Evolutionary conservation across 2,797 vertebrate genomes (phyloP).

Genomic region (Otus scops): DNA sequence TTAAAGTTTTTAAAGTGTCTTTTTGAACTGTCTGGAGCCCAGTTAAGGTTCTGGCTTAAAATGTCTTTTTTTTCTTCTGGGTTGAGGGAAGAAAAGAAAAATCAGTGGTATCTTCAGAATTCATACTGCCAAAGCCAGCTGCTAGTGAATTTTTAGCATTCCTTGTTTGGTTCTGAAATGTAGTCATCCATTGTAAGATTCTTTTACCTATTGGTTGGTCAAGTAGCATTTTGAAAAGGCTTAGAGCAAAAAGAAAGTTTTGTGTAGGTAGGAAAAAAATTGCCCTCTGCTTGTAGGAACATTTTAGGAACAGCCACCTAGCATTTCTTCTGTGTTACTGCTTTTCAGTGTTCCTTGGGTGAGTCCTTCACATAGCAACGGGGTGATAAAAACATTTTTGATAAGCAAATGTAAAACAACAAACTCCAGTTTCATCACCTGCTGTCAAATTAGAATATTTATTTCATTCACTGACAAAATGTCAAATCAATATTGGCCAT

Average conservation of each 20-base stretch:
- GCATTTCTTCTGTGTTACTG: background rate
- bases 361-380: background rate
- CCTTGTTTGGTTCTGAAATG: background rate
- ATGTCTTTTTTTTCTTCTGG: background rate
- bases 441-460: background rate
- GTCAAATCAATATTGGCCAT: background rate
- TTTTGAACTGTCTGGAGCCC: background rate
- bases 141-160: background rate
- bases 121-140: background rate
- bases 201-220: background rate
- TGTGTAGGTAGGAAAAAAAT: background rate
- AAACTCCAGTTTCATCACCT: background rate
- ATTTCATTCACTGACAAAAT: background rate
- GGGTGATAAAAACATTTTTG: background rate
- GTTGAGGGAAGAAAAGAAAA: background rate
- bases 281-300: background rate
- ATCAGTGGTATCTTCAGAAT: background rate
- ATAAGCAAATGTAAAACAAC: background rate
- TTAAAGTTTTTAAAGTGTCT: background rate
- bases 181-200: background rate
- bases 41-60: background rate
- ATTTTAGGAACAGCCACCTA: background rate
- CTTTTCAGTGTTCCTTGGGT: background rate
- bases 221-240: background rate
- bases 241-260: background rate